Base-by-base conservation (phyloP, 2,113 vertebrate genomes). In the Clarias batrachus region DNA sequence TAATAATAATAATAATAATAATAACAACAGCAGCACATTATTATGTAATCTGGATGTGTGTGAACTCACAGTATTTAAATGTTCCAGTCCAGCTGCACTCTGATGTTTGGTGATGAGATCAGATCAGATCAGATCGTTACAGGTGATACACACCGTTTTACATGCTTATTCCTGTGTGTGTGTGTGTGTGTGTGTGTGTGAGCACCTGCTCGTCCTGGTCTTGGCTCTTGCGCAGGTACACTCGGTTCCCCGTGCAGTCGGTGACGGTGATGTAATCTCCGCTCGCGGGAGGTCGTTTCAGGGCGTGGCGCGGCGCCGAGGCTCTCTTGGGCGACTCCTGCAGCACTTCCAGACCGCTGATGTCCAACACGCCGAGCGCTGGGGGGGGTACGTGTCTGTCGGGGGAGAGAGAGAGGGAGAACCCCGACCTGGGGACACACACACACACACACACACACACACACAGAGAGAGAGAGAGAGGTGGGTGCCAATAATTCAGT, bases 201-300 rank as follows among this genome's bases (percentile, higher is more conserved):
- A 70, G 60, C 25, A 94, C 94, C 94, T 94, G 92, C 23, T 83
- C 21, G 1, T 87, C 76, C 8, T 97, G 95, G 0, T 95, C 96
- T 0, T 95, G 94, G 30, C 89, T 95, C 68, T 98, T 88, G 8
- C 93, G 89, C 89, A 99, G 93, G 88, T 97, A 99, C 41, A 97
- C 96, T 3, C 98, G 93, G 88, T 90, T 93, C 21, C 98, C 98
- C 0, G 90, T 89, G 0, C 93, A 95, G 85, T 97, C 97, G 0
- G 98, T 99, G 90, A 99, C 97, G 0, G 94, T 96, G 94, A 99
- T 12, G n/a, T 96, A 99, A 62, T 97, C 97, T 71, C 97, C 97
- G 76, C 96, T 92, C 25, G 96, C 0, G 0, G 98, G 98, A 0
- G 97, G 96, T 3, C 98, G 94, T 87, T 87, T 95, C 73, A 97